Evolutionary conservation across 2,888 invertebrate species (phyloP).

Genomic region (Lathronympha strigana): DNA sequence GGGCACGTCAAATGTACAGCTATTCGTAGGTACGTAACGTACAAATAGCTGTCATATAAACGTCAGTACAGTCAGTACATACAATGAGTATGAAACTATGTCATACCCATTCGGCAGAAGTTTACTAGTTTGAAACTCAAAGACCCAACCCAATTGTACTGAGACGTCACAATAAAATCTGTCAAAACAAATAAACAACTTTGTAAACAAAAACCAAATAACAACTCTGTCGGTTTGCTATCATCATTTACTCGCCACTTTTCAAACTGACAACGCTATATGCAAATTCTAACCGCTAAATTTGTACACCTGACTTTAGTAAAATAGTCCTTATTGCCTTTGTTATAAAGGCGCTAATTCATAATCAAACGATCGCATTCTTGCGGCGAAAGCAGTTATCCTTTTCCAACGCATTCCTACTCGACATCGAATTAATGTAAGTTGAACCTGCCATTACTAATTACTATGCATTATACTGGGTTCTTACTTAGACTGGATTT

Average conservation of each 20-base stretch:
- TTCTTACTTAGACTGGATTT: neutral
- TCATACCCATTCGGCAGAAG: too few species aligned
- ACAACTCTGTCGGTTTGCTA: neutral
- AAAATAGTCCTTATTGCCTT: slow-evolving; percentile 12
- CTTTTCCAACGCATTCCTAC: neutral
- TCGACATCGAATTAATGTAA: neutral
- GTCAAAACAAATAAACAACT: neutral
- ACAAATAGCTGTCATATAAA: too few species aligned
- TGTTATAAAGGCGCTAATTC: slow-evolving; percentile 3
- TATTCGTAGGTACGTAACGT: too few species aligned
- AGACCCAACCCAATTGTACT: too few species aligned
- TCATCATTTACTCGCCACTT: slow-evolving; percentile 5
- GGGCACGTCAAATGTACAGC: too few species aligned
- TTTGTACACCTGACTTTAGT: neutral
- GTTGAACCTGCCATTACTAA: neutral
- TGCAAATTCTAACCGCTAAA: slow-evolving; percentile 8
- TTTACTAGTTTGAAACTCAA: too few species aligned
- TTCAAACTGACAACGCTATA: slow-evolving; percentile 8
- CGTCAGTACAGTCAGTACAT: too few species aligned
- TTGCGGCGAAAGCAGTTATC: slow-evolving; percentile 37
- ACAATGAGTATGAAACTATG: too few species aligned
- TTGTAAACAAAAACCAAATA: neutral
- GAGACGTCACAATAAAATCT: neutral
- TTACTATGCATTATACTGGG: neutral
- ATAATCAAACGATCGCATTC: slow-evolving; percentile 32